A percentile compares a stretch with the other conserved stretches of the same genome.
Conservation (phyloP, 1,140 invertebrate species). For the Drosophila rhopaloa region DNA sequence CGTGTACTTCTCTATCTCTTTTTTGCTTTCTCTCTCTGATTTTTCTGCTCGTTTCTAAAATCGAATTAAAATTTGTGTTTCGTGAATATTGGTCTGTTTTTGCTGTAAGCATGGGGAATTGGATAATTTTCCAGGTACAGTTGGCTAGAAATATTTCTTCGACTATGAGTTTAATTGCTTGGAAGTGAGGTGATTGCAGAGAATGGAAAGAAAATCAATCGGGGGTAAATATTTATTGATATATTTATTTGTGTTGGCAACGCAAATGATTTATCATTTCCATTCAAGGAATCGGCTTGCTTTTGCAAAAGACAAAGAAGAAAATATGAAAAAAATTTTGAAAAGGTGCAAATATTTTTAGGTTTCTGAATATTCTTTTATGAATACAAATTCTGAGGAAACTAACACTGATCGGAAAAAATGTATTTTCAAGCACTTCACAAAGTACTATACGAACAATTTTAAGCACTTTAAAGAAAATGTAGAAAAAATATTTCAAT, state of each 20-base stretch:
- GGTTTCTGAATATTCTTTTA: background rate
- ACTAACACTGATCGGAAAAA: background rate
- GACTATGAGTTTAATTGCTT: slow-evolving; percentile 55
- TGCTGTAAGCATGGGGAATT: slow-evolving; percentile 66
- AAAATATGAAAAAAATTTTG: background rate
- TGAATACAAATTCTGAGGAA: background rate
- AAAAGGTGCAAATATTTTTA: background rate
- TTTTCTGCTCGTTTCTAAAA: slow-evolving; percentile 63
- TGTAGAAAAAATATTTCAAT: slow-evolving; percentile 8
- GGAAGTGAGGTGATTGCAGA: slow-evolving; percentile 41
- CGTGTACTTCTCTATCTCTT: slow-evolving; percentile 30
- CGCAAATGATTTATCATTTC: slow-evolving; percentile 13
- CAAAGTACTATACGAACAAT: background rate
- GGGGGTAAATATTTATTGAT: slow-evolving; percentile 4
- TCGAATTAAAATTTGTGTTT: slow-evolving; percentile 49
- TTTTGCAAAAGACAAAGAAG: background rate
- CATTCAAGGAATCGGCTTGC: background rate
- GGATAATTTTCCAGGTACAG: slow-evolving; percentile 14
- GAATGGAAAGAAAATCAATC: slow-evolving; percentile 2
- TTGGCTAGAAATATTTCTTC: slow-evolving; percentile 28
- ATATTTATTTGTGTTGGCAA: slow-evolving; percentile 17
- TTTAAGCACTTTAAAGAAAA: slow-evolving; percentile 16
- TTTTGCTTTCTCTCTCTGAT: slow-evolving; percentile 5
- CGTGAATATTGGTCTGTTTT: slow-evolving; percentile 38
- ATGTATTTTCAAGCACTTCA: slow-evolving; percentile 13